phyloP scores from a whole-genome alignment of 2,113 vertebrate species.

The Hoplias malabaricus region DNA sequence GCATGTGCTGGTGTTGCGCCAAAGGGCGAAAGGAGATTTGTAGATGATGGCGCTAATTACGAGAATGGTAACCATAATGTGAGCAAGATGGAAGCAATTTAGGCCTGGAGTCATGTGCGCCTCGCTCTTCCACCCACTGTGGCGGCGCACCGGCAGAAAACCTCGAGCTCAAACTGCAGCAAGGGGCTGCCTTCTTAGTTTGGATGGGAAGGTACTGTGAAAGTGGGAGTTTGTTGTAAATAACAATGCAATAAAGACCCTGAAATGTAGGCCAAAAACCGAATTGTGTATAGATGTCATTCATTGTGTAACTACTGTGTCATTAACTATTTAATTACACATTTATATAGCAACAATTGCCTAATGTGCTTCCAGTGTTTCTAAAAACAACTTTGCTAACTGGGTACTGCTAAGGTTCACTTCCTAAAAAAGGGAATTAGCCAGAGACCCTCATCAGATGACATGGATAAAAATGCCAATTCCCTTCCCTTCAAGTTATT shows the following conservation, averaged over 20 bases:
- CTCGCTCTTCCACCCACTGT: slow-evolving; percentile 82
- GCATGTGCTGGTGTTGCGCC: slow-evolving; percentile 75
- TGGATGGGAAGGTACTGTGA: slow-evolving; percentile 11
- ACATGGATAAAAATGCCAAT: slow-evolving; percentile 41
- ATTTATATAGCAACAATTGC: too few relatives aligned
- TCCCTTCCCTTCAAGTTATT: slow-evolving; percentile 44
- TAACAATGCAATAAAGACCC: too few relatives aligned
- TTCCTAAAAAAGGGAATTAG: too few relatives aligned
- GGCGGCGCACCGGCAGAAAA: slow-evolving; percentile 62
- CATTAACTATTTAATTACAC: too few relatives aligned
- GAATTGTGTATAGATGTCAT: too few relatives aligned
- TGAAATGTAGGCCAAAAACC: too few relatives aligned
- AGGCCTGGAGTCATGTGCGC: slow-evolving; percentile 82
- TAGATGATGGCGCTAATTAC: slow-evolving; percentile 89
- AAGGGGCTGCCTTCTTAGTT: slow-evolving; percentile 50
- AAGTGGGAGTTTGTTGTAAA: too few relatives aligned
- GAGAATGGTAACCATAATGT: slow-evolving; percentile 83
- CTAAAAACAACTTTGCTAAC: too few relatives aligned
- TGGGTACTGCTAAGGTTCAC: too few relatives aligned
- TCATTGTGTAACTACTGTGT: too few relatives aligned
- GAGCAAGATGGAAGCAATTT: slow-evolving; percentile 90
- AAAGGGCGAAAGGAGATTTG: slow-evolving; percentile 83
- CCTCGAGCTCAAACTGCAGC: slow-evolving; percentile 61
- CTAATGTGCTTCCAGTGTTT: too few relatives aligned
- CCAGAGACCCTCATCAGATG: too few relatives aligned